Percentiles rank a stretch among this genome's conserved stretches.
Evolutionary conservation across 2,113 vertebrate species (phyloP).

Genomic region (Apodemus sylvaticus): DNA sequence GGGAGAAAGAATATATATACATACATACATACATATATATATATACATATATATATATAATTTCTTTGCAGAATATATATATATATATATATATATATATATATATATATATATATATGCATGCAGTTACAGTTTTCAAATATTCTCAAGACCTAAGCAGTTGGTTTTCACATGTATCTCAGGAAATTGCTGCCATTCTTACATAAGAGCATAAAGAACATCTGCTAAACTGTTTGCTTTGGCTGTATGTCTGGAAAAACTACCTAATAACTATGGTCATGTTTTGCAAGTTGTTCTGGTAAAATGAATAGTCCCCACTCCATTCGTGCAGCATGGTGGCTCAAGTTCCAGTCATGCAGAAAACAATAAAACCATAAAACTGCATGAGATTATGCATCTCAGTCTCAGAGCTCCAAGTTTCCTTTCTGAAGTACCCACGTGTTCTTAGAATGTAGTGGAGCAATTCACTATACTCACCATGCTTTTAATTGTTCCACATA

Average conservation of each 20-base stretch:
- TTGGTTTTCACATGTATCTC: background rate
- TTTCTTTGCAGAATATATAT: no score
- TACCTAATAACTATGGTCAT: background rate
- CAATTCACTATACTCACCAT: background rate
- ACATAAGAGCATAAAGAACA: background rate
- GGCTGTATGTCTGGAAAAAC: accelerated
- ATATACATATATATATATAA: no score
- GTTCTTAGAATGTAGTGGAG: background rate
- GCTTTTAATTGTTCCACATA: background rate
- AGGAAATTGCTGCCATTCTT: background rate
- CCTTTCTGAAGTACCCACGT: background rate
- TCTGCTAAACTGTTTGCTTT: background rate
- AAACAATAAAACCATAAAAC: background rate
- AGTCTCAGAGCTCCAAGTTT: background rate
- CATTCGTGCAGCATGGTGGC: background rate
- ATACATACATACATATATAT: no score
- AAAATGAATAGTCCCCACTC: background rate
- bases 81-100: no score
- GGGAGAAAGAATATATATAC: background rate
- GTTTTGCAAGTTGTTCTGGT: background rate
- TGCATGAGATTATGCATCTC: background rate
- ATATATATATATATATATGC: no score
- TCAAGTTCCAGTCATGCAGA: background rate
- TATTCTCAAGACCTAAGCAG: background rate
- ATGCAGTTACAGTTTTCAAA: background rate